These are phyloP conservation scores for Conopomorpha cramerella DNA, from an alignment of 1,140 invertebrate species.

Conservation along the genomic window DNA sequence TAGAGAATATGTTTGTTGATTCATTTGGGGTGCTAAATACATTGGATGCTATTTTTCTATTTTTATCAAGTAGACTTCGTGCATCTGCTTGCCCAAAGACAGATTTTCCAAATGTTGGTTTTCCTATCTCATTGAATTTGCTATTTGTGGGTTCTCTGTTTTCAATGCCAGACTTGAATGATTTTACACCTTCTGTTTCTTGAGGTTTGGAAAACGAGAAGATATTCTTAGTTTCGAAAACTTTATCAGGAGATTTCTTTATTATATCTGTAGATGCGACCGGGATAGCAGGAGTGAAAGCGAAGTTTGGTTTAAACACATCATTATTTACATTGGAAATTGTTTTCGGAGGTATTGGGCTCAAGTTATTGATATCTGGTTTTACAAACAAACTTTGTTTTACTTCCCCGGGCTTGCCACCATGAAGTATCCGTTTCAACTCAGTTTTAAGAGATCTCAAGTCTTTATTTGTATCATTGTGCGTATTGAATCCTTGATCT, in stretches of 20 bases:
- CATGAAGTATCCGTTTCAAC: conserved; percentile 21
- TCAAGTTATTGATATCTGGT: too few relatives aligned
- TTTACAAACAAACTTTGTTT: conserved; percentile 13
- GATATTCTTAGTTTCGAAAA: conserved; percentile 21
- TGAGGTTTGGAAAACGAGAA: conserved; percentile 47
- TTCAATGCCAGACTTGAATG: conserved; percentile 3
- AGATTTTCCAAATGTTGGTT: conserved; percentile 11
- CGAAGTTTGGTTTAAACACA: conserved; percentile 22
- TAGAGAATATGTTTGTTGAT: too few relatives aligned
- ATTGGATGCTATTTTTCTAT: conserved; percentile 11
- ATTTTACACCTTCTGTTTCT: too few relatives aligned
- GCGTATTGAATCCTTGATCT: conserved; percentile 56
- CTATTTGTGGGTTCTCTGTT: conserved; percentile 11
- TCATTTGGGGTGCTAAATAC: conserved; percentile 21
- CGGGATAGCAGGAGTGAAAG: conserved; percentile 33
- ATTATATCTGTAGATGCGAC: conserved; percentile 26
- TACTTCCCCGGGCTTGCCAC: conserved; percentile 1
- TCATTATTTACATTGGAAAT: too few relatives aligned
- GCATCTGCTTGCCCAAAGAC: conserved; percentile 15
- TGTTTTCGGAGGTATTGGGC: too few relatives aligned
- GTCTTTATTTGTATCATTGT: conserved; percentile 43
- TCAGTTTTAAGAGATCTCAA: conserved; percentile 30
- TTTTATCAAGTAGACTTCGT: conserved; percentile 3
- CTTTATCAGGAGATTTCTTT: conserved; percentile 29
- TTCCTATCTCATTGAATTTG: conserved; percentile 13